These are phyloP conservation scores for Tetraneura akinire DNA, from an alignment of 1,140 invertebrate species.

Conservation along the genomic window DNA sequence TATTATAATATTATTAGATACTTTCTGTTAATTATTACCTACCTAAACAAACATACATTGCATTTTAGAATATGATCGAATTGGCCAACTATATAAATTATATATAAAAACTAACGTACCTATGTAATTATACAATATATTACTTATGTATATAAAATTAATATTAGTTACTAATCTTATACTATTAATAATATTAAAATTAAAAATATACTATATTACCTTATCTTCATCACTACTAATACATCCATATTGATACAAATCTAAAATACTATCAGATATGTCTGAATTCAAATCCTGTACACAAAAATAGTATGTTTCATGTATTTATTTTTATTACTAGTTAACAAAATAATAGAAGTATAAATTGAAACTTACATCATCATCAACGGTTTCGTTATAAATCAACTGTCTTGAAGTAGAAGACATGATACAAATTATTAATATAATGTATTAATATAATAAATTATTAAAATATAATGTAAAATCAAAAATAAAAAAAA, in stretches of 20 bases:
- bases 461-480: too few species aligned
- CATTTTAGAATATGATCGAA: not conserved
- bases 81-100: not conserved
- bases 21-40: not conserved
- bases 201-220: not conserved
- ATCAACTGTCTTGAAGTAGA: too few species aligned
- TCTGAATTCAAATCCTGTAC: not conserved
- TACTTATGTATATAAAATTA: not conserved
- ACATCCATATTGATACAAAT: not conserved
- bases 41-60: not conserved
- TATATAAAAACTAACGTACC: not conserved
- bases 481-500: too few species aligned
- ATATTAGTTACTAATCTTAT: not conserved
- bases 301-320: not conserved
- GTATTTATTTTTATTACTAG: not conserved
- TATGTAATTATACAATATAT: constrained; percentile 8
- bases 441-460: too few species aligned
- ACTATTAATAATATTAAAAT: too few species aligned
- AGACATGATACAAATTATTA: too few species aligned
- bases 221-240: not conserved
- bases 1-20: not conserved
- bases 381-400: too few species aligned
- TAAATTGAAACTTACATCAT: too few species aligned
- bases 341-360: not conserved
- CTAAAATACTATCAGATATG: not conserved